Conservation (phyloP, 2,113 vertebrate species). For the Rhynchopsitta pachyrhyncha region DNA sequence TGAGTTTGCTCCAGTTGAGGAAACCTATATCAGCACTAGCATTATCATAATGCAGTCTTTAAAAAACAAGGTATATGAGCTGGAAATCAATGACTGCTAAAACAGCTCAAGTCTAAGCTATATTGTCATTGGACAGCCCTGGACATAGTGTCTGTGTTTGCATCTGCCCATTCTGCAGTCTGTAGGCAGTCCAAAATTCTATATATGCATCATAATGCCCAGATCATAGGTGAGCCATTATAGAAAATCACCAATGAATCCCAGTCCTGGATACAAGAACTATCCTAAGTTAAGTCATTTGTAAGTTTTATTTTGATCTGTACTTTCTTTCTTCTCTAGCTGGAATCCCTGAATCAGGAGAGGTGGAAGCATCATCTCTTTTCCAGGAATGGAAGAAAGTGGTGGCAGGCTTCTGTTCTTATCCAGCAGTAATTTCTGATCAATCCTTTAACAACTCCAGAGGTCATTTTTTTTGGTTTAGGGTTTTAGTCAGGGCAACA, state of each 20-base stretch:
- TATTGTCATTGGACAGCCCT: background rate
- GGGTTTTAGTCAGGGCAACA: background rate
- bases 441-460: background rate
- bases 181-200: background rate
- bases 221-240: background rate
- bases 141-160: background rate
- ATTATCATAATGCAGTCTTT: background rate
- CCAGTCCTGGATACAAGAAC: background rate
- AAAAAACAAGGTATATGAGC: background rate
- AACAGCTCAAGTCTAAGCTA: background rate
- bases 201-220: accelerated
- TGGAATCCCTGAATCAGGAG: background rate
- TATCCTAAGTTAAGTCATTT: background rate
- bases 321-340: background rate
- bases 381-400: background rate
- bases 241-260: background rate
- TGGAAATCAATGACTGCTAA: background rate
- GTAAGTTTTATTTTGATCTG: background rate
- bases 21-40: background rate
- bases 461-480: background rate
- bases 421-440: background rate
- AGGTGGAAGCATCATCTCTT: background rate
- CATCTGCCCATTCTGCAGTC: background rate
- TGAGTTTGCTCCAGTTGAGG: background rate
- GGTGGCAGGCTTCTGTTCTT: background rate